These are phyloP conservation scores for Parapsyche elsis DNA, from an alignment of 1,140 invertebrate genomes.

Conservation along the genomic window DNA sequence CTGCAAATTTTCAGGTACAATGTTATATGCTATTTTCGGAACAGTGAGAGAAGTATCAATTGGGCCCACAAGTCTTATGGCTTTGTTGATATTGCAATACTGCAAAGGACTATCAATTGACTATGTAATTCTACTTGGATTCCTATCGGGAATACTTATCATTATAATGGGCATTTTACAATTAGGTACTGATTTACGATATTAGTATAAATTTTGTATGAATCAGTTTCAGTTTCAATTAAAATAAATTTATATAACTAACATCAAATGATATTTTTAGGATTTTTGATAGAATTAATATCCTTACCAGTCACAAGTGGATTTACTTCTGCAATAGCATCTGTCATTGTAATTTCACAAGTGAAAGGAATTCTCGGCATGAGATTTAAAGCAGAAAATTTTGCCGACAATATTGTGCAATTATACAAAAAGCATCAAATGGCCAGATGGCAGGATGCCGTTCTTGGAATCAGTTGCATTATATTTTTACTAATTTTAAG, in stretches of 20 bases:
- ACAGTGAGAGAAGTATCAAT: slow-evolving; percentile 92
- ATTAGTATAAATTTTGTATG: too few species aligned
- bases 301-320: slow-evolving; percentile 91
- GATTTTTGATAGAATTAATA: slow-evolving; percentile 94
- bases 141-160: slow-evolving; percentile 81
- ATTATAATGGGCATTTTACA: slow-evolving; percentile 81
- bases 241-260: background rate
- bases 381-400: slow-evolving; percentile 71
- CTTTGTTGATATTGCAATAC: slow-evolving; percentile 81
- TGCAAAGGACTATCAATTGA: slow-evolving; percentile 76
- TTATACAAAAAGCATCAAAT: slow-evolving; percentile 70
- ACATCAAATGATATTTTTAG: slow-evolving; percentile 66
- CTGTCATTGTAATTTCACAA: slow-evolving; percentile 92
- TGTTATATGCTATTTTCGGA: slow-evolving; percentile 89
- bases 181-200: slow-evolving; percentile 69
- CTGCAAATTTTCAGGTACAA: slow-evolving; percentile 72
- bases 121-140: slow-evolving; percentile 82
- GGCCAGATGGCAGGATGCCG: slow-evolving; percentile 70
- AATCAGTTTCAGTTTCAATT: background rate
- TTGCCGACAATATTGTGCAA: slow-evolving; percentile 70
- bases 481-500: slow-evolving; percentile 73
- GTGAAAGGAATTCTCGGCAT: slow-evolving; percentile 86
- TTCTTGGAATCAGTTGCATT: slow-evolving; percentile 75
- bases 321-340: slow-evolving; percentile 92
- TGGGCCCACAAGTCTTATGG: slow-evolving; percentile 88